These are phyloP conservation scores for Chrysemys picta DNA, from an alignment of 2,113 vertebrate species.

Conservation along the genomic window DNA sequence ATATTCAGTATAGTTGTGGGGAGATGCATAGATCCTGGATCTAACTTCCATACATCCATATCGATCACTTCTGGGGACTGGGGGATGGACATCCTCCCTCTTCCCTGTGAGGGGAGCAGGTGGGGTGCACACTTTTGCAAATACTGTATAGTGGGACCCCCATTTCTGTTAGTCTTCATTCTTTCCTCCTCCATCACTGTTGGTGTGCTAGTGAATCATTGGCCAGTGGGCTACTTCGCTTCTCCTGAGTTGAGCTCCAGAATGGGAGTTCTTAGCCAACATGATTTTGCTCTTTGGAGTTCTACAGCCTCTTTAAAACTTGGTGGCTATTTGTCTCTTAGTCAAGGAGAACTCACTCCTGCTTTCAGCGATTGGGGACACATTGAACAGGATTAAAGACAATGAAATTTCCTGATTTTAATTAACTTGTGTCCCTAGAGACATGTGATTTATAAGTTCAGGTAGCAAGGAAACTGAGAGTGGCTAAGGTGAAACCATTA, in stretches of 20 bases:
- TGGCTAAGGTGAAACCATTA: not conserved
- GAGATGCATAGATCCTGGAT: accelerated
- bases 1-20: not conserved
- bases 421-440: not conserved
- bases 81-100: accelerated
- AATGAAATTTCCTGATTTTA: not conserved
- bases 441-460: not conserved
- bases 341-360: not conserved
- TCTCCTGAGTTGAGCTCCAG: not conserved
- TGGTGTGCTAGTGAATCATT: not conserved
- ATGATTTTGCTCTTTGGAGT: not conserved
- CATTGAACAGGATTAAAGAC: not conserved
- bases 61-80: not conserved
- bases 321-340: not conserved
- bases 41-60: accelerated
- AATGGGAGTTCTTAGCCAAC: not conserved
- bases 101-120: not conserved
- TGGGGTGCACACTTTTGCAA: not conserved
- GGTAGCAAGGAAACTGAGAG: not conserved
- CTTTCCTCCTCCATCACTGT: not conserved
- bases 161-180: not conserved
- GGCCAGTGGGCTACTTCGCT: not conserved
- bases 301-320: not conserved
- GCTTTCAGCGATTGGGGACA: accelerated
- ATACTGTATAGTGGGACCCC: not conserved